Evolutionary conservation across 2,797 vertebrate genomes (phyloP), one percentile per base, ranked within the genome.

Genomic region (Brachyrhaphis roseni): DNA sequence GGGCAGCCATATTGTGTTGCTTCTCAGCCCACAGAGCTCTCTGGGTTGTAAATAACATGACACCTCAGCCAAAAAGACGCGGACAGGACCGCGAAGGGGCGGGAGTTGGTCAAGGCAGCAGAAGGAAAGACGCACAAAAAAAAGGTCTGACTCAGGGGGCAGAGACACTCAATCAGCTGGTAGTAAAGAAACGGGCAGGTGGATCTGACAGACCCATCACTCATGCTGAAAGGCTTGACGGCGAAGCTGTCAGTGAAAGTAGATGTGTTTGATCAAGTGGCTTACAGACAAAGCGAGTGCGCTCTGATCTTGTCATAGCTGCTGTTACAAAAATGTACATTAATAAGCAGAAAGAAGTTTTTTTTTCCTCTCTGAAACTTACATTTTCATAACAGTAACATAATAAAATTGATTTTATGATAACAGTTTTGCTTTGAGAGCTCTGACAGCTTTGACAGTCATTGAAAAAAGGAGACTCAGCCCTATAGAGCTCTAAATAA

Each of bases 31-130:
- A 85, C 88, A 88, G 85, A 64, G 82, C 85, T 93, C 87, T 88
- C 72, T 84, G 89, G 87, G 90, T 89, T 90, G 91, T 93, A 93
- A 94, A 93, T 94, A 92, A 92, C 87, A 82, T 8, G 77, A 80
- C 84, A 86, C 82, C 86, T 84, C 82, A 76, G 85, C 82, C 82
- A 76, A 68, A 88, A 85, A 84, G 84, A 80, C 82, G 80, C 1
- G 77, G 79, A 84, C 88, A 80, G 78, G 75, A 83, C 80, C 80
- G 46, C 20, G 15, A 70, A 68, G 83, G 87, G 86, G 82, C 81
- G 26, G n/a, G 41, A 57, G 81, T 85, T 85, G 85, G 86, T 91
- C 88, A 93, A 90, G 90, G 91, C n/a, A 59, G 87, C 71, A 80
- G 75, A 8, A 82, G 87, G 81, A 87, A 77, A 79, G 72, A 77